These are phyloP conservation scores for Scylla paramamosain DNA, from an alignment of 1,140 invertebrate species.

Conservation along the genomic window DNA sequence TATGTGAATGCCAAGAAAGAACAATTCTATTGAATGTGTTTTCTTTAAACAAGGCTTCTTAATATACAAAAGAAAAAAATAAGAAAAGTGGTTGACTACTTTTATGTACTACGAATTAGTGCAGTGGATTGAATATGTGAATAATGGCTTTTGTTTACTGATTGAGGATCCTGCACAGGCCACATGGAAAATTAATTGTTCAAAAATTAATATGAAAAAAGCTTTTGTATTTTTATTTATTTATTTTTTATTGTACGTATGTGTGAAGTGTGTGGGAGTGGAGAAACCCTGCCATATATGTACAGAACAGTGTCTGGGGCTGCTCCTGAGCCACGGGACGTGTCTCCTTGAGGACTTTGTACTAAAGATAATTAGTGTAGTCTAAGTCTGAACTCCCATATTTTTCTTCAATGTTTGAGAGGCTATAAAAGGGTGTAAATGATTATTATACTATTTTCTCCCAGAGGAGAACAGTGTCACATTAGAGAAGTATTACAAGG, in stretches of 20 bases:
- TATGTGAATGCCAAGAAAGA: slow-evolving; percentile 64
- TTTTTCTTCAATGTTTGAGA: slow-evolving; percentile 72
- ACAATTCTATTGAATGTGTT: slow-evolving; percentile 64
- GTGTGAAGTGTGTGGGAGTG: slow-evolving; percentile 69
- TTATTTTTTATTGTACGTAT: slow-evolving; percentile 32
- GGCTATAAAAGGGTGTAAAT: slow-evolving; percentile 72
- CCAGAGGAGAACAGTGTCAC: slow-evolving; percentile 60
- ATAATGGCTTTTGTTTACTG: background rate
- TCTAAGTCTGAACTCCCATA: slow-evolving; percentile 64
- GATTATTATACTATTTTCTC: slow-evolving; percentile 65
- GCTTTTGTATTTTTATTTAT: slow-evolving; percentile 58
- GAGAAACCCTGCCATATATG: slow-evolving; percentile 74
- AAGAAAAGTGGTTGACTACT: slow-evolving; percentile 4
- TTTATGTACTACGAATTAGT: background rate
- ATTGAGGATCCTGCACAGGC: slow-evolving; percentile 44
- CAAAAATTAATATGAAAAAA: slow-evolving; percentile 63
- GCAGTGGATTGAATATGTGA: slow-evolving; percentile 28
- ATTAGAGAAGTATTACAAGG: slow-evolving; percentile 61
- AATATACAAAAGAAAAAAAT: slow-evolving; percentile 48
- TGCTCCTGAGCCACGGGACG: slow-evolving; percentile 48
- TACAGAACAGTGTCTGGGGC: slow-evolving; percentile 62
- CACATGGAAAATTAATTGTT: slow-evolving; percentile 66
- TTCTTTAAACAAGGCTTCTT: slow-evolving; percentile 58
- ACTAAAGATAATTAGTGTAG: slow-evolving; percentile 72
- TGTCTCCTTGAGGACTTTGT: slow-evolving; percentile 69